Base-by-base conservation (phyloP, 2,113 vertebrate genomes). In the Pungitius pungitius region DNA sequence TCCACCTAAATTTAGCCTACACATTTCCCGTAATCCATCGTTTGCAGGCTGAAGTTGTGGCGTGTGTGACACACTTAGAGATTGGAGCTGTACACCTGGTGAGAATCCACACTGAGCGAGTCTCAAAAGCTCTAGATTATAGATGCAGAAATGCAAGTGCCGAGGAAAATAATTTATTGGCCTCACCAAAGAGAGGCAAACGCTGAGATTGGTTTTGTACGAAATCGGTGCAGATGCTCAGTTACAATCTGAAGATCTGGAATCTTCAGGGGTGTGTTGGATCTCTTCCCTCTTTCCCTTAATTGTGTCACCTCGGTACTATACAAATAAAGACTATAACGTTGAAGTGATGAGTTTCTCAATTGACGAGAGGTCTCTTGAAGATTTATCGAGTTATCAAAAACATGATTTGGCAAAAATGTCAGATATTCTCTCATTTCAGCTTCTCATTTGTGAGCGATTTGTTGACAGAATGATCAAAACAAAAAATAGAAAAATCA, bases 21-120 rank as follows among this genome's bases (percentile, higher is more conserved):
- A 72, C n/a, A 45, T 60, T 42, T 65, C 78, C 74, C 6, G 59
- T 64, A 67, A 69, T 73, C 58, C 69, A 70, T 62, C 69, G 35
- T 82, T 66, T 82, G 49, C 70, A 17, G 59, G 73, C 49, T 67
- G 60, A 78, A 58, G 62, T 61, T 42, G 43, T 43, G 24, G 35
- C 63, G 39, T 0, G 2, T 60, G 59, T 76, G 81, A 68, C 71
- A 80, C 15, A 70, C 58, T 78, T 75, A 49, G 11, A 70, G 64
- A 61, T 40, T 26, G 27, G 37, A 26, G 55, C 62, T 20, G 8
- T 37, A 66, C 67, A 65, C 75, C 68, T 62, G 56, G 18, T 20
- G 26, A 43, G 65, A 72, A 52, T 45, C 27, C 30, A 20, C 35
- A 45, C 37, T 62, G 14, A 22, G 5, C 40, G 33, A 67, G 64